Percentiles rank a stretch among this genome's conserved stretches.
These are phyloP conservation scores for Cinclus cinclus DNA, from an alignment of 2,113 vertebrate genomes.

Conservation along the genomic window DNA sequence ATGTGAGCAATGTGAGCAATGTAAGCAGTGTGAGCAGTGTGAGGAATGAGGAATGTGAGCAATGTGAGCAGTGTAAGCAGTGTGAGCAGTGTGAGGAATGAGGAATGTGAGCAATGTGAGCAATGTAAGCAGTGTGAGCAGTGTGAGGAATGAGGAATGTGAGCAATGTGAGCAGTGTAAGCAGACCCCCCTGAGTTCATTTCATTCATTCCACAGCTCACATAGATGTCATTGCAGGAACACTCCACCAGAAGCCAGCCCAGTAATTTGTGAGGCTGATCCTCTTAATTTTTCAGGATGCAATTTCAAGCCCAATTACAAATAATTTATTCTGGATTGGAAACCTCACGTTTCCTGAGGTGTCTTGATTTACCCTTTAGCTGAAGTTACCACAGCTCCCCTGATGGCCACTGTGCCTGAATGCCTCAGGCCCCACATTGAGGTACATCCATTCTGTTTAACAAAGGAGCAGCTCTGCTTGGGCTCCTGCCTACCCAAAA, in stretches of 20 bases:
- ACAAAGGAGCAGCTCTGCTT: not conserved
- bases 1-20: not conserved
- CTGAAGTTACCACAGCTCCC: not conserved
- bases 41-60: not conserved
- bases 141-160: not conserved
- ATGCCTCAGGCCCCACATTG: not conserved
- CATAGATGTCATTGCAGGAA: not conserved
- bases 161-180: not conserved
- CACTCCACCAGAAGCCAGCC: not conserved
- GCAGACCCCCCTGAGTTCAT: fast-evolving
- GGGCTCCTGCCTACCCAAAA: not conserved
- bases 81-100: no score
- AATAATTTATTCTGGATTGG: not conserved
- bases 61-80: not conserved
- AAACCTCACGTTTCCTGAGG: not conserved
- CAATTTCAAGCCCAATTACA: not conserved
- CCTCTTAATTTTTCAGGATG: not conserved
- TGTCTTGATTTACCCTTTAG: not conserved
- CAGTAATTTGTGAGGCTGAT: not conserved
- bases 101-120: not conserved
- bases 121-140: not conserved
- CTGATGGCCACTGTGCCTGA: fast-evolving
- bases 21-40: not conserved
- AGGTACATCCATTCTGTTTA: not conserved
- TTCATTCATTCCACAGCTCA: fast-evolving